Evolutionary conservation across 2,888 invertebrate species (phyloP).

Genomic region (Oithona nana): DNA sequence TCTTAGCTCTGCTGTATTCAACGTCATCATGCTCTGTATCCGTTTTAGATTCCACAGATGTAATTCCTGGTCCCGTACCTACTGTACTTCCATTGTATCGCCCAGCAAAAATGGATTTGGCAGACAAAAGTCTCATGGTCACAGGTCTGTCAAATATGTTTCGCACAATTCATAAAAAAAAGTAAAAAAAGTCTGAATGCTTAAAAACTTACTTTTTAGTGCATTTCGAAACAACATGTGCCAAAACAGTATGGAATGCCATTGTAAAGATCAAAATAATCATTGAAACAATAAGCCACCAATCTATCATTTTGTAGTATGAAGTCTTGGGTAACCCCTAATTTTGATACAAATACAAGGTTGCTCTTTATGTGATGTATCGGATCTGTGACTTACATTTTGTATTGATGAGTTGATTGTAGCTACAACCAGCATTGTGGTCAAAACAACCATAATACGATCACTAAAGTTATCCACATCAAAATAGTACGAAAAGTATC

Average conservation of each 20-base stretch:
- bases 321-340: conserved; percentile 15
- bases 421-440: conserved; percentile 15
- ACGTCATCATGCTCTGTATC: too few species aligned
- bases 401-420: conserved; percentile 9
- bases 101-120: neutral
- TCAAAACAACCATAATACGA: conserved; percentile 12
- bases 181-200: too few species aligned
- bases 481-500: conserved; percentile 3
- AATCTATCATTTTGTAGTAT: conserved; percentile 16
- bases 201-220: neutral
- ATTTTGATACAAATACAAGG: too few species aligned
- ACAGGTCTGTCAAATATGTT: neutral
- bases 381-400: neutral
- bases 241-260: conserved; percentile 10
- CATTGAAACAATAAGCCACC: conserved; percentile 8
- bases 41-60: too few species aligned
- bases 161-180: too few species aligned
- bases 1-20: too few species aligned
- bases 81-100: too few species aligned
- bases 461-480: conserved; percentile 14
- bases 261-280: conserved; percentile 11
- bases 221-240: neutral
- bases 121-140: neutral
- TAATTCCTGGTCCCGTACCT: too few species aligned
- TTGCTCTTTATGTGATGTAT: too few species aligned